A percentile compares a stretch with the other conserved stretches of the same genome.
Evolutionary conservation across 2,113 vertebrate species (phyloP).

Genomic region (Leptosomus discolor): DNA sequence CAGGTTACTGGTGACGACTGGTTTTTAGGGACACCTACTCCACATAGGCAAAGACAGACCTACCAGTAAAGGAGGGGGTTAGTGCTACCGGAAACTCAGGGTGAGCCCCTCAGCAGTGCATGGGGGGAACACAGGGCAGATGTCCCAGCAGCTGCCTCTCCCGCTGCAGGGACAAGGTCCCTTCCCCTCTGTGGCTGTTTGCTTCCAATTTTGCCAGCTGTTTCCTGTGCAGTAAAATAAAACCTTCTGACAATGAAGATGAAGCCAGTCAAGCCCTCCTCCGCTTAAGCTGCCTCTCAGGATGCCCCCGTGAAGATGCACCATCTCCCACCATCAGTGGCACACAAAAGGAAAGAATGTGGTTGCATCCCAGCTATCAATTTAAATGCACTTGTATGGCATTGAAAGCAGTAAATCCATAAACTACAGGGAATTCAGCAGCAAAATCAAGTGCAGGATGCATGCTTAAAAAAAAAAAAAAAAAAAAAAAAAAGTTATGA

Average conservation of each 20-base stretch:
- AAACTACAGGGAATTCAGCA: neutral
- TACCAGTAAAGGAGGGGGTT: neutral
- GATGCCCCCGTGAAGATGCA: accelerated
- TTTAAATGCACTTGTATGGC: neutral
- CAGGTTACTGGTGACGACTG: neutral
- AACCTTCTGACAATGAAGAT: neutral
- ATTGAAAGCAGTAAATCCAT: neutral
- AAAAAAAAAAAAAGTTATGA: neutral
- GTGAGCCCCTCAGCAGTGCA: accelerated
- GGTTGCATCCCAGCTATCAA: neutral
- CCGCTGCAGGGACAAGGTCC: accelerated
- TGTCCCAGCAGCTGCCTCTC: neutral
- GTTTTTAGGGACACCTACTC: neutral
- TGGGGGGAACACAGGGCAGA: neutral
- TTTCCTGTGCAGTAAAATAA: neutral
- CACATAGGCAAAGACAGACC: neutral
- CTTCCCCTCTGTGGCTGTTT: neutral
- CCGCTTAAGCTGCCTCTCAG: neutral
- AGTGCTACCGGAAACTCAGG: neutral
- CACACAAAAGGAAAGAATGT: neutral
- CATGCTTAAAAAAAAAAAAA: neutral
- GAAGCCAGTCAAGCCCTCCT: neutral
- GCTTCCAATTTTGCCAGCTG: neutral
- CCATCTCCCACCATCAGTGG: accelerated
- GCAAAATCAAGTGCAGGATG: neutral